phyloP scores from a whole-genome alignment of 2,113 vertebrate genomes.

The Gobius niger region DNA sequence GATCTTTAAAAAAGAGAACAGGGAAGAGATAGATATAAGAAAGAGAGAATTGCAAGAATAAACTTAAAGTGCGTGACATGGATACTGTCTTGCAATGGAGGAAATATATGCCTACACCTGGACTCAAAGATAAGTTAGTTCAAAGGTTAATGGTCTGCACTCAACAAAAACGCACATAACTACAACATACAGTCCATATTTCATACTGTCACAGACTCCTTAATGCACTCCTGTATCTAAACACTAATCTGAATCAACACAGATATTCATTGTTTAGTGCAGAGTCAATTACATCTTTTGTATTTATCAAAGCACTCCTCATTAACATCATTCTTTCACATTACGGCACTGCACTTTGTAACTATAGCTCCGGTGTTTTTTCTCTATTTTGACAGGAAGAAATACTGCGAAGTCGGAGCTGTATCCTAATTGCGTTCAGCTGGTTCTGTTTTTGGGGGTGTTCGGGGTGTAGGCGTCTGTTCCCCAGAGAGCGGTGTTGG shows the following conservation, averaged over 20 bases:
- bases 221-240: too few relatives aligned
- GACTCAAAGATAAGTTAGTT: neutral
- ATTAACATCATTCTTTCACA: neutral
- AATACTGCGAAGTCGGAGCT: conserved; percentile 56
- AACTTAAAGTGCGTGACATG: neutral
- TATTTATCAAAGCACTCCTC: too few relatives aligned
- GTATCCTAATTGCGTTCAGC: conserved; percentile 72
- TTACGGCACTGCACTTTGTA: neutral
- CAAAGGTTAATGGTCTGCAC: neutral
- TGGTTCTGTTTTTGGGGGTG: conserved; percentile 46
- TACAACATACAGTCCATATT: too few relatives aligned
- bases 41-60: too few relatives aligned
- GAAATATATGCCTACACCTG: neutral
- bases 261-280: too few relatives aligned
- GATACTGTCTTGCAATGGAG: neutral
- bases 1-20: too few relatives aligned
- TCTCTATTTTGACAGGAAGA: conserved; percentile 36
- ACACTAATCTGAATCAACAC: too few relatives aligned
- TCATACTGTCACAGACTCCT: too few relatives aligned
- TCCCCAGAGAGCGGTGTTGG: conserved; percentile 46
- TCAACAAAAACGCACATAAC: too few relatives aligned
- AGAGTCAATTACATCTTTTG: too few relatives aligned
- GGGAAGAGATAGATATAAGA: too few relatives aligned
- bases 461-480: conserved; percentile 45
- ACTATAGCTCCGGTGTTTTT: neutral